A percentile compares a stretch with the other conserved stretches of the same genome.
Conservation (phyloP, 2,113 vertebrate species). For the Daboia siamensis region DNA sequence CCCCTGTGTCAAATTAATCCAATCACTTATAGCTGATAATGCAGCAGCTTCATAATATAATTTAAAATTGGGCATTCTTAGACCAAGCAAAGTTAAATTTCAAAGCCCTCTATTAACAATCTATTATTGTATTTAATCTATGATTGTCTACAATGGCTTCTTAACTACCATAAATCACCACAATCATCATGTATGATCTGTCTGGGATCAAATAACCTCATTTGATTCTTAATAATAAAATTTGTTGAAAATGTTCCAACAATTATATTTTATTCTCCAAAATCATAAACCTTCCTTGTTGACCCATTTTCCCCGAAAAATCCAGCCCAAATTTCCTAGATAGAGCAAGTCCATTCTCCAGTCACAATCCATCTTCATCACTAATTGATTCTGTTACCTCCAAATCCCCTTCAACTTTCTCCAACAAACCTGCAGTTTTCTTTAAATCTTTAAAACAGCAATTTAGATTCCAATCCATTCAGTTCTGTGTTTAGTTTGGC, state of each 20-base stretch:
- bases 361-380: background rate
- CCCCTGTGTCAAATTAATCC: too few species aligned
- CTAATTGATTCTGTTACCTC: background rate
- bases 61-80: too few species aligned
- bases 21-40: too few species aligned
- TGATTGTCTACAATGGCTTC: background rate
- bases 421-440: background rate
- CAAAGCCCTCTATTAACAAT: background rate
- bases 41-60: too few species aligned
- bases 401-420: background rate
- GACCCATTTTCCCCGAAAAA: background rate
- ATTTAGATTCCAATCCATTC: background rate
- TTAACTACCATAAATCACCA: background rate
- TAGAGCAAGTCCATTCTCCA: background rate
- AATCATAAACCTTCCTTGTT: background rate
- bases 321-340: background rate
- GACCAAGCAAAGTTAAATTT: background rate
- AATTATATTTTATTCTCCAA: background rate
- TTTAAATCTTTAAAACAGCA: background rate
- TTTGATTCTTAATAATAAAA: background rate
- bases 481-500: background rate
- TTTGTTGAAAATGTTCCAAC: background rate
- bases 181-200: background rate
- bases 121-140: background rate
- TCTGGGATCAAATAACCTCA: background rate